Percentiles rank a stretch among this genome's conserved stretches.
phyloP scores from a whole-genome alignment of 2,888 invertebrate genomes.

The Artemia sinica region DNA sequence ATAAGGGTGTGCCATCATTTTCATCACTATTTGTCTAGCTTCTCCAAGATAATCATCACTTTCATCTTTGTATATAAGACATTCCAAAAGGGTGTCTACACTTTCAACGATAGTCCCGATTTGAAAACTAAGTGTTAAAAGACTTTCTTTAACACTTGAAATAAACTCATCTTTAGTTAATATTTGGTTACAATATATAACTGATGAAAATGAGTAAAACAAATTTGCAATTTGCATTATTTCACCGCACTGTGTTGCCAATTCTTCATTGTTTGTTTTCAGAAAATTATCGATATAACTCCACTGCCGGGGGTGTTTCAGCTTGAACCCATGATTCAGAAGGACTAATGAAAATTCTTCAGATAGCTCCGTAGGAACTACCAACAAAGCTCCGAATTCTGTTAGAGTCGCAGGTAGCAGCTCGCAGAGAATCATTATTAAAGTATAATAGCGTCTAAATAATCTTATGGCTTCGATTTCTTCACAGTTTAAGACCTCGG shows the following conservation, averaged over 20 bases:
- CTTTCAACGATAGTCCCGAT: background rate
- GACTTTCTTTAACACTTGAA: background rate
- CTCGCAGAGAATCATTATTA: background rate
- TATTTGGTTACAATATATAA: background rate
- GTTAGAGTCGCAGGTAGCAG: background rate
- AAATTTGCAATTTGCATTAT: constrained; percentile 5
- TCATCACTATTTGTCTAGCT: background rate
- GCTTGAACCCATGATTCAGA: constrained; percentile 1
- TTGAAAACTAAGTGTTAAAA: background rate
- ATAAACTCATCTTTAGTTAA: background rate
- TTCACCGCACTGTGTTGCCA: constrained; percentile 7
- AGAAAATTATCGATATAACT: background rate
- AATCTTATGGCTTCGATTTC: background rate
- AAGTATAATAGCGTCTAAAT: background rate
- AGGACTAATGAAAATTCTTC: constrained; percentile 4
- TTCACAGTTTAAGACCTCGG: background rate
- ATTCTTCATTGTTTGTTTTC: constrained; percentile 10
- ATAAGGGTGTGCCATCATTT: background rate
- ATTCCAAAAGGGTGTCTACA: background rate
- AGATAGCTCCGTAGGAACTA: background rate
- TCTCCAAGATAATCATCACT: background rate
- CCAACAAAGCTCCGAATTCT: constrained; percentile 7
- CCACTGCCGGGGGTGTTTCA: background rate
- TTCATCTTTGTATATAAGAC: background rate
- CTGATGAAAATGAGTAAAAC: background rate